phyloP scores from a whole-genome alignment of 1,140 invertebrate species.

The Aphidius ervi region DNA sequence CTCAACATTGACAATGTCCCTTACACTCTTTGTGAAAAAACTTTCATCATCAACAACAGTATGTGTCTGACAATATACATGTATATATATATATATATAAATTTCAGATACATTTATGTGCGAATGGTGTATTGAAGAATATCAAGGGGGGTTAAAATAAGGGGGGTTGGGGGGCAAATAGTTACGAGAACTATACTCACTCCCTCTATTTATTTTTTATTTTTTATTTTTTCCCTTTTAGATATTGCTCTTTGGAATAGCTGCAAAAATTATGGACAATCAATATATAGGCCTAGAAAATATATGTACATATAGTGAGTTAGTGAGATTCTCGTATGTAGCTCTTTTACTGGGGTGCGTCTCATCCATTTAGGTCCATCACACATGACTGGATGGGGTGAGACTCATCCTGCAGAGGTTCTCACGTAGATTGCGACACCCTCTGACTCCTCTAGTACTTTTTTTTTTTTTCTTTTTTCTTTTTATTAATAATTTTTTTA shows the following conservation, averaged over 20 bases:
- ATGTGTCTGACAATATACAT: not conserved
- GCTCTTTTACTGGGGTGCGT: constrained; percentile 42
- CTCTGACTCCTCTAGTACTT: constrained; percentile 12
- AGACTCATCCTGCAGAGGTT: constrained; percentile 49
- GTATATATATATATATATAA: too few species aligned
- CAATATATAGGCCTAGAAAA: constrained; percentile 31
- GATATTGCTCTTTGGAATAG: constrained; percentile 44
- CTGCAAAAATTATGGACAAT: constrained; percentile 45
- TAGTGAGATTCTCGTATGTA: not conserved
- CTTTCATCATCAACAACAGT: too few species aligned
- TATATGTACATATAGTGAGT: constrained; percentile 18
- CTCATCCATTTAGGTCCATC: constrained; percentile 56
- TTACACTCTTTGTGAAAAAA: constrained; percentile 16
- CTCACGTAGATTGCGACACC: constrained; percentile 48
- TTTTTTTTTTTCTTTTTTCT: constrained; percentile 1
- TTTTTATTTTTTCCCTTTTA: constrained; percentile 9
- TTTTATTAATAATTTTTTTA: not conserved
- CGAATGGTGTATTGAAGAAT: constrained; percentile 10
- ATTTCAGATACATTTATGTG: too few species aligned
- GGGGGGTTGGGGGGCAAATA: too few species aligned
- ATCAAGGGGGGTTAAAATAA: not conserved
- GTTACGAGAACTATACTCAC: not conserved
- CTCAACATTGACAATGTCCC: constrained; percentile 8
- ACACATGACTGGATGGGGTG: constrained; percentile 55
- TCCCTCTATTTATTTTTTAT: not conserved